Evolutionary conservation across 2,113 vertebrate genomes (phyloP).

Genomic region (Chloropsis cyanopogon): DNA sequence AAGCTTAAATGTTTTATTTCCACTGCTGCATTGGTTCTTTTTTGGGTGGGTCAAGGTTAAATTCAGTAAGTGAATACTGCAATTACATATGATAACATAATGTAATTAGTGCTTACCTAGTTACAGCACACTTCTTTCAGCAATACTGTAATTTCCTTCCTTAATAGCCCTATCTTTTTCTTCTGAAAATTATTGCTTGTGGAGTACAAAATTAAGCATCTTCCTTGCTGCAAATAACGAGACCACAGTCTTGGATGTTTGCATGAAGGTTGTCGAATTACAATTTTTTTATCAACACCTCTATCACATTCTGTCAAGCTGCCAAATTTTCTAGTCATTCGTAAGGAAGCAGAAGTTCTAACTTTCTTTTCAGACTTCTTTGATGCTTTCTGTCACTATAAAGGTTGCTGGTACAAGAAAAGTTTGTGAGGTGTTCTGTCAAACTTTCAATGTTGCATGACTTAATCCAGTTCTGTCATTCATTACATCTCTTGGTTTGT

Average conservation of each 20-base stretch:
- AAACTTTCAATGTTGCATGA: background rate
- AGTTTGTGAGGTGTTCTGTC: background rate
- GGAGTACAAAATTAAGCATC: background rate
- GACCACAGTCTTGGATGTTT: background rate
- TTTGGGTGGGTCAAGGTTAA: background rate
- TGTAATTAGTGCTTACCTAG: background rate
- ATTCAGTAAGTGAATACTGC: background rate
- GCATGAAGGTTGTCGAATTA: background rate
- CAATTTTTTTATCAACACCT: background rate
- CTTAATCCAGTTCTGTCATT: background rate
- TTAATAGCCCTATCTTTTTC: background rate
- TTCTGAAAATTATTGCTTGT: background rate
- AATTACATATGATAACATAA: background rate
- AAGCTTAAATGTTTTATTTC: background rate
- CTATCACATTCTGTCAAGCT: background rate
- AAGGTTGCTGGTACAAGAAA: background rate
- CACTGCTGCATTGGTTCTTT: background rate
- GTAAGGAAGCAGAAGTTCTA: background rate
- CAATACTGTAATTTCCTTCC: background rate
- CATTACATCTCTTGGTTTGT: background rate
- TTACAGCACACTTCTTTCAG: background rate
- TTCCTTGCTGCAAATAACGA: background rate
- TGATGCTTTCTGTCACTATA: background rate
- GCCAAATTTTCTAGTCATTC: background rate
- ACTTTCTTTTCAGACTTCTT: background rate